Percentiles rank a stretch among this genome's conserved stretches.
These are phyloP conservation scores for Drosophila koepferae DNA, from an alignment of 2,888 invertebrate species.

Conservation along the genomic window DNA sequence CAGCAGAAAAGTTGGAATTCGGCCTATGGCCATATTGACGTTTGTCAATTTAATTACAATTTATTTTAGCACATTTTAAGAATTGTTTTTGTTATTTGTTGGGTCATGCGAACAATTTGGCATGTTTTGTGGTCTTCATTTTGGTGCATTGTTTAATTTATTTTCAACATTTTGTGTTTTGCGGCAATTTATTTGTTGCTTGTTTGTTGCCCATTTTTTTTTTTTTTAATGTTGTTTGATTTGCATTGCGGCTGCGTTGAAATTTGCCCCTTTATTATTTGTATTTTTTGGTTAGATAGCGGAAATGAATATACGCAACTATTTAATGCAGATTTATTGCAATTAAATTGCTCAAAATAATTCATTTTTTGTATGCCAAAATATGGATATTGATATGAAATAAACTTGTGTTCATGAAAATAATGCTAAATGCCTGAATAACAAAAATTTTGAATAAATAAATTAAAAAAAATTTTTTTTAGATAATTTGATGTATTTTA, in stretches of 20 bases:
- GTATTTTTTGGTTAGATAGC: background rate
- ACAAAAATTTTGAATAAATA: too few relatives aligned
- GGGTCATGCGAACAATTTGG: slow-evolving; percentile 33
- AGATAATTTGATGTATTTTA: too few relatives aligned
- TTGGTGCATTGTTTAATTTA: slow-evolving; percentile 74
- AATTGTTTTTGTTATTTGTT: slow-evolving; percentile 11
- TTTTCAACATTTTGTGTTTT: slow-evolving; percentile 66
- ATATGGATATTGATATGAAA: background rate
- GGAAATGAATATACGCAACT: background rate
- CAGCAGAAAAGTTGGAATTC: too few relatives aligned
- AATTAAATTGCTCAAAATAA: background rate
- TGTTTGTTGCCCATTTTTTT: slow-evolving; percentile 26
- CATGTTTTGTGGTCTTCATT: slow-evolving; percentile 61
- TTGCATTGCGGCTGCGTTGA: slow-evolving; percentile 13
- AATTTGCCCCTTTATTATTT: background rate
- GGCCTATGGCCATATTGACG: slow-evolving; percentile 18
- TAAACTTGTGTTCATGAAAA: background rate
- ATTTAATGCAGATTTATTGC: background rate
- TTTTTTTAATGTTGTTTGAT: slow-evolving; percentile 25
- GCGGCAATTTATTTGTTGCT: slow-evolving; percentile 54
- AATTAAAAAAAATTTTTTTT: too few relatives aligned
- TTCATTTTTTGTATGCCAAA: background rate
- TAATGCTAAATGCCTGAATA: background rate
- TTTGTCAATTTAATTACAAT: slow-evolving; percentile 77
- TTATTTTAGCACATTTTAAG: slow-evolving; percentile 59